Evolutionary conservation across 2,113 vertebrate genomes (phyloP), one percentile per base, ranked within the genome.

Genomic region (Promerops cafer): DNA sequence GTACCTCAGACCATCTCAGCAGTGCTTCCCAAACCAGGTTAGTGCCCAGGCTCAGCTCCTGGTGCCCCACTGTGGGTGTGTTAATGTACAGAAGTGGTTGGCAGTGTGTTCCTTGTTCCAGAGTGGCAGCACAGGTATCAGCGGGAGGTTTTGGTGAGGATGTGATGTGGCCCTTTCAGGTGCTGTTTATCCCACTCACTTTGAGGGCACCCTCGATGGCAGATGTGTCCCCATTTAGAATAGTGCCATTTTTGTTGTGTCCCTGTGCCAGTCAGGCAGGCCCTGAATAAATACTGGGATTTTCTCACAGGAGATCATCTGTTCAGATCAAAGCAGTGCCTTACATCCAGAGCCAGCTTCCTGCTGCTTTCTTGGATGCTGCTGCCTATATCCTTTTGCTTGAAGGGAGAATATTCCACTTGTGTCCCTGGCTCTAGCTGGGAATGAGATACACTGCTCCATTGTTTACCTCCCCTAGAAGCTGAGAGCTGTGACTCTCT

Each of bases 251-350:
- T 90, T 45, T 77, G 37, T 63, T 49, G 49, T 83, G 78, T 80
- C 50, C 35, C 8, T 2, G 45, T 82, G 91, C 95, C 87, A 95
- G 49, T 75, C 61, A 61, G 87, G 57, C 70, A 71, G 63, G 77
- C 80, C 2, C 0, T 87, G 77, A 83, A 83, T 63, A 85, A 91
- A 85, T 42, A 42, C 86, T 83, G 84, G 94, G 93, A 72, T 90
- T 95, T 95, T 96, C 94, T 96, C 95, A 87, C 70, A 94, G 87
- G 89, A 96, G 49, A 79, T 89, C 68, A 69, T 89, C 93, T 96
- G 69, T 85, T 93, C 65, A 37, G 81, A 93, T 64, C 0, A 0
- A 57, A 89, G 81, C 69, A 68, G 27, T 74, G 45, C 74, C 61
- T 95, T 70, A 20, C n/a, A 93, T 80, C 66, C 82, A 31, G 54